Base-by-base conservation (phyloP, 2,113 vertebrate genomes). In the Coturnix japonica region DNA sequence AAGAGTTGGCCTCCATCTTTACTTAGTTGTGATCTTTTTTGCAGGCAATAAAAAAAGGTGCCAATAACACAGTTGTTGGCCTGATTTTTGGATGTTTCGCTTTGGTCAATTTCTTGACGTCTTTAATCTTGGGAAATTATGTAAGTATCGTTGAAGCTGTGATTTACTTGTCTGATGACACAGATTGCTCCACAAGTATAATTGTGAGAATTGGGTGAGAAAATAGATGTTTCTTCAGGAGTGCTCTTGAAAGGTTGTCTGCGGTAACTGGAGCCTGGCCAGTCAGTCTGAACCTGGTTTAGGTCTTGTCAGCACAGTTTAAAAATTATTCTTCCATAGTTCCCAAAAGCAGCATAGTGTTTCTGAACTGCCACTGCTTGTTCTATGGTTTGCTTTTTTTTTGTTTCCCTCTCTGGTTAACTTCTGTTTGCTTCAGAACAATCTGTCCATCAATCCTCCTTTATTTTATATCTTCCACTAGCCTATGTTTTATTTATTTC, bases 61-160 rank as follows among this genome's bases (percentile, higher is more conserved):
- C 97, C 71, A 98, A 96, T 93, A 98, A 98, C 81, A 98, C 98
- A 2, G 15, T 98, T 41, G 96, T 99, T 65, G 99, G 99, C 5
- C 94, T 99, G 82, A 99, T 99, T 97, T 99, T 99, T 93, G 99
- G 99, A 80, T 99, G 98, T 95, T 99, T 98, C 79, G 98, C 99
- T 39, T 77, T 99, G 57, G 97, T 97, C 94, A 98, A 99, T 81
- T 94, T 99, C 87, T 78, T 98, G 76, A 23, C 98, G 69, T 98
- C 98, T 51, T 96, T 99, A 96, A 35, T 99, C 81, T 57, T 99
- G 93, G 99, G 99, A 76, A 98, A 97, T 97, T 99, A 99, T 97
- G 99, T 99, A 97, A 99, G 99, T 98, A 96, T 95, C 65, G 49
- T 41, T 80, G 60, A 51, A 94, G 28, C 30, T 78, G 5, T 81